Base-by-base conservation (phyloP, 23 tunicate genomes). In the Trididemnum clinides region DNA sequence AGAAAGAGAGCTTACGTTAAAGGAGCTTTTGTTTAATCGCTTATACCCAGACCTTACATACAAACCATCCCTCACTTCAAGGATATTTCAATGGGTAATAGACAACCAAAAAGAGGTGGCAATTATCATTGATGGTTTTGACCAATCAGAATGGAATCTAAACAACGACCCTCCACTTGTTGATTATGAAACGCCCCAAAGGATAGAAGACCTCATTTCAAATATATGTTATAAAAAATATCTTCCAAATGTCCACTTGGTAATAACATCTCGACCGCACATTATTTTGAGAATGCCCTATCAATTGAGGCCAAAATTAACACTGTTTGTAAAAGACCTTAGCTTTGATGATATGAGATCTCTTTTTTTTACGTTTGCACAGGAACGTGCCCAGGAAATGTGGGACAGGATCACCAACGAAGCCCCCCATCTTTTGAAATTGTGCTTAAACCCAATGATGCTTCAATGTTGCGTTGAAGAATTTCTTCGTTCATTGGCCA, bases 261-360 rank as follows among this genome's bases (percentile, higher is more conserved):
- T 82, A 0, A 50, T 82, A 1, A 82, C 86, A 5, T 82, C 86
- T 7, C 76, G 86, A 0, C 86, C 86, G 5, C 86, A 82, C 58
- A 35, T 51, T 33, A 34, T 82, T 12, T 7, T 82, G 26, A 35
- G 35, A 6, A 25, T 82, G 25, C 76, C 86, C 34, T 0, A 19
- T 2, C 6, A 0, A 1, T 35, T 64, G 3, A 38, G 86, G 33
- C 86, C 86, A 27, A 34, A 82, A 27, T 37, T 39, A 34, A 82
- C 86, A 10, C 25, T 64, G 27, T 63, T 35, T 3, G 20, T 82
- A 44, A 20, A 34, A 3, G 86, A 82, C 34, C 62, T 82, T 25
- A 37, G 59, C 28, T 64, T 50, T 22, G 59, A 36, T 25, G 50
- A 28, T 39, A 82, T 23, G 71, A 82, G 64, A 32, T 26, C 35